Evolutionary conservation across 1,140 invertebrate genomes (phyloP).

Genomic region (Caerostris darwini): DNA sequence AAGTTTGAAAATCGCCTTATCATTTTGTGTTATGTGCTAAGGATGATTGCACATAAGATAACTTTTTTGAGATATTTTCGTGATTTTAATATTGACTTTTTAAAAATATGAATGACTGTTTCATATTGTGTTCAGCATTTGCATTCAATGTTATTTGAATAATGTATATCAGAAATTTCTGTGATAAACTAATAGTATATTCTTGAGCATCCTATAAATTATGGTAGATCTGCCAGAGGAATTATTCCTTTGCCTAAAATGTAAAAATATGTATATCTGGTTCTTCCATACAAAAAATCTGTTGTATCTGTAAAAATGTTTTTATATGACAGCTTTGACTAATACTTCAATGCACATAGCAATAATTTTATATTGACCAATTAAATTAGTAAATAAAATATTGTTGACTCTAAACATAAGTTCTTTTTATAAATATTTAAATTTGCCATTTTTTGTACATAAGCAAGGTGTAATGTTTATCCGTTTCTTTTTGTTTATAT

Average conservation of each 20-base stretch:
- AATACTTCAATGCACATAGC: neutral
- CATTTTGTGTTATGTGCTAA: neutral
- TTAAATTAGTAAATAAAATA: neutral
- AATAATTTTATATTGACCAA: neutral
- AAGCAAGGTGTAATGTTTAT: neutral
- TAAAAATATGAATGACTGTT: neutral
- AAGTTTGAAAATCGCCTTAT: too few relatives aligned
- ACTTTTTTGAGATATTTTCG: neutral
- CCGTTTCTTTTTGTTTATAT: neutral
- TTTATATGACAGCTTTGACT: neutral
- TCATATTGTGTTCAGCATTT: neutral
- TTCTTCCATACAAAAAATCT: conserved; percentile 4
- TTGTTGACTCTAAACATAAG: conserved; percentile 10
- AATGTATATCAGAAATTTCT: neutral
- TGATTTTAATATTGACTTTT: neutral
- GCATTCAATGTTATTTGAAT: neutral
- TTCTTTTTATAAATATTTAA: conserved; percentile 34
- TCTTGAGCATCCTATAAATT: neutral
- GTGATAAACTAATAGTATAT: conserved; percentile 23
- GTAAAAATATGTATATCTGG: neutral
- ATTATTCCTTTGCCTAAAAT: neutral
- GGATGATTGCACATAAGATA: neutral
- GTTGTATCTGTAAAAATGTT: neutral
- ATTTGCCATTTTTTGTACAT: conserved; percentile 32
- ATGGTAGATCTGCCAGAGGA: neutral